Evolutionary conservation across 2,888 invertebrate genomes (phyloP).

Genomic region (Andrena bucephala): DNA sequence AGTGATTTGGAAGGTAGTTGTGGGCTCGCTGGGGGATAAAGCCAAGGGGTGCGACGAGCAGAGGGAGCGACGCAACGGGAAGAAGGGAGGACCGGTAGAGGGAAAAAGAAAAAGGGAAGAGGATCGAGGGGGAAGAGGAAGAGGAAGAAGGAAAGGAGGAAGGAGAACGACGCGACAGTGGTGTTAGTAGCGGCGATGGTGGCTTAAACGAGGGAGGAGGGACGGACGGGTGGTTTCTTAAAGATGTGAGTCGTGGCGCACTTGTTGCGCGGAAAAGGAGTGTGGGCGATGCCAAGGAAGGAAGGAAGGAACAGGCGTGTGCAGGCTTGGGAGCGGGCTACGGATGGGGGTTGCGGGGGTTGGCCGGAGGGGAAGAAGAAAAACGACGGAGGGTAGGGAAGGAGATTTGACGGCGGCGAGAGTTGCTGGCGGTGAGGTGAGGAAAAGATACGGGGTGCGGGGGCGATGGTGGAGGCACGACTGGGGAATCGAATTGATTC

Average conservation of each 20-base stretch:
- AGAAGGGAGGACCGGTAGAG: not conserved
- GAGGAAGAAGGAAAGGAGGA: constrained; percentile 6
- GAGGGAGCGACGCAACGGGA: not conserved
- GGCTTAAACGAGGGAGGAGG: constrained; percentile 60
- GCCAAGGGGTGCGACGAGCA: not conserved
- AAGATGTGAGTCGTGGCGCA: constrained; percentile 81
- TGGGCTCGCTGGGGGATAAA: constrained; percentile 25
- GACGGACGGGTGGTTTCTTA: constrained; percentile 76
- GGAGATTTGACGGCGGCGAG: constrained; percentile 64
- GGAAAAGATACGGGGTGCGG: constrained; percentile 58
- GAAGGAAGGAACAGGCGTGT: constrained; percentile 67
- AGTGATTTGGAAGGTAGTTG: constrained; percentile 69
- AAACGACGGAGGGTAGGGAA: constrained; percentile 53
- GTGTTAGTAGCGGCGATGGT: constrained; percentile 55
- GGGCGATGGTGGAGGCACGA: constrained; percentile 54
- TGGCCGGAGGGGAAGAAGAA: constrained; percentile 59
- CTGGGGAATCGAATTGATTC: constrained; percentile 84
- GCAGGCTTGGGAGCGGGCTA: constrained; percentile 52
- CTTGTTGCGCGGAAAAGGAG: constrained; percentile 81
- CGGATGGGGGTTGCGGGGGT: constrained; percentile 48
- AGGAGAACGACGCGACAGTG: constrained; percentile 29
- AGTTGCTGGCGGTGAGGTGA: constrained; percentile 59
- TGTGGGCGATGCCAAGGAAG: constrained; percentile 59
- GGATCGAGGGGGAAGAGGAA: constrained; percentile 13
- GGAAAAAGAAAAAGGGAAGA: not conserved